phyloP scores from a whole-genome alignment of 2,888 invertebrate species.

The Itoplectis maculator region DNA sequence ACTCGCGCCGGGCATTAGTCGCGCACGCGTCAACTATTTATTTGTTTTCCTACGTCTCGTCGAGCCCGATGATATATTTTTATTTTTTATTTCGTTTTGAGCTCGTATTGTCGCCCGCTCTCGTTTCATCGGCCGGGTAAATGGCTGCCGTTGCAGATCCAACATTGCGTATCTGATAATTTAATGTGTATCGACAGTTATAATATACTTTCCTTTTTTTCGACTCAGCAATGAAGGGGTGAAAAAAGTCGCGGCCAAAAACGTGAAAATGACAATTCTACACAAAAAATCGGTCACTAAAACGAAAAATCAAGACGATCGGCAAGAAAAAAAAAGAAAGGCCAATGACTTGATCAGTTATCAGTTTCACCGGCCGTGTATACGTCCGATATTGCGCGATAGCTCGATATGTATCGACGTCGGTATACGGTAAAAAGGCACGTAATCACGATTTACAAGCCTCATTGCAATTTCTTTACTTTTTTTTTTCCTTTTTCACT shows the following conservation, averaged over 20 bases:
- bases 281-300: too few relatives aligned
- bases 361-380: not conserved
- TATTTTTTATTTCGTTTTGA: not conserved
- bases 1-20: slow-evolving; percentile 39
- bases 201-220: too few relatives aligned
- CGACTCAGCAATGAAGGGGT: too few relatives aligned
- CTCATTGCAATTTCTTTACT: not conserved
- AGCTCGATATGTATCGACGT: not conserved
- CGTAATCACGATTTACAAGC: slow-evolving; percentile 17
- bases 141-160: not conserved
- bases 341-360: too few relatives aligned
- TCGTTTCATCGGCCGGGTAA: not conserved
- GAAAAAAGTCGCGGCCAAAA: too few relatives aligned
- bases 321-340: too few relatives aligned
- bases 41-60: slow-evolving; percentile 26
- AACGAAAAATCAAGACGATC: too few relatives aligned
- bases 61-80: slow-evolving; percentile 2
- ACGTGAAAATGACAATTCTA: too few relatives aligned
- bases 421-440: not conserved
- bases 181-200: too few relatives aligned
- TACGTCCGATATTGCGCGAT: not conserved
- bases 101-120: not conserved
- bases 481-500: not conserved
- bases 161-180: too few relatives aligned
- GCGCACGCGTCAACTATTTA: slow-evolving; percentile 45